Evolutionary conservation across 2,797 vertebrate species (phyloP).

Genomic region (Crax fasciolata): DNA sequence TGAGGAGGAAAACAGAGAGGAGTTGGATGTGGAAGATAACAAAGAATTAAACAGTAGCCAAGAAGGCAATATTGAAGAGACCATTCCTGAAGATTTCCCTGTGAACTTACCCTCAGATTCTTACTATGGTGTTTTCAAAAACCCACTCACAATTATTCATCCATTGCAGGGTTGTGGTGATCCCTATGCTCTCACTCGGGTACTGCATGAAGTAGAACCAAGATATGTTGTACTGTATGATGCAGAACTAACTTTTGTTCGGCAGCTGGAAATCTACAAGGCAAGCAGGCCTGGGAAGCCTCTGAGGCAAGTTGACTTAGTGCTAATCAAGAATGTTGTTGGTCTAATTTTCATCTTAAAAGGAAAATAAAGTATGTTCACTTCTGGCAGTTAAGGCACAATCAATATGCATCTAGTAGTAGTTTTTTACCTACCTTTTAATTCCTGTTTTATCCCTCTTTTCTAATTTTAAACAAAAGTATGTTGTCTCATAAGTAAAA

Average conservation of each 20-base stretch:
- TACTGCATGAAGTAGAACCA: conserved; percentile 93
- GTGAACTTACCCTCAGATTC: conserved; percentile 89
- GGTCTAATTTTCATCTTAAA: background rate
- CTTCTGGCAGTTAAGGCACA: background rate
- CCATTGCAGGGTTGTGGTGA: conserved; percentile 92
- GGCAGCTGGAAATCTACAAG: conserved; percentile 95
- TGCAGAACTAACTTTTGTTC: conserved; percentile 92
- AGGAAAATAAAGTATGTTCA: background rate
- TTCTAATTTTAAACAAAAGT: background rate
- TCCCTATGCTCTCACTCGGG: conserved; percentile 92
- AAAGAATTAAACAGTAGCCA: conserved; percentile 62
- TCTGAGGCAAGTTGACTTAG: conserved; percentile 84
- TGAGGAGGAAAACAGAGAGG: conserved; percentile 75
- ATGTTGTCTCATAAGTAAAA: background rate
- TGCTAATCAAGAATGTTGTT: background rate
- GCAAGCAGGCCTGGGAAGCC: conserved; percentile 91
- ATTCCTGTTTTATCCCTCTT: background rate
- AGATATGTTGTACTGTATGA: conserved; percentile 94
- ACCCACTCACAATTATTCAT: conserved; percentile 93
- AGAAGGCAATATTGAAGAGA: conserved; percentile 67
- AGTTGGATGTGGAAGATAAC: conserved; percentile 69
- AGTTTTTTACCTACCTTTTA: background rate
- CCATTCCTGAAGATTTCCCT: conserved; percentile 79
- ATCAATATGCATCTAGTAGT: background rate
- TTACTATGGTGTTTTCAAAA: conserved; percentile 92